Evolutionary conservation across 2,888 invertebrate genomes (phyloP), one percentile per base, ranked within the genome.

Genomic region (Scaptomyza caliginosa): DNA sequence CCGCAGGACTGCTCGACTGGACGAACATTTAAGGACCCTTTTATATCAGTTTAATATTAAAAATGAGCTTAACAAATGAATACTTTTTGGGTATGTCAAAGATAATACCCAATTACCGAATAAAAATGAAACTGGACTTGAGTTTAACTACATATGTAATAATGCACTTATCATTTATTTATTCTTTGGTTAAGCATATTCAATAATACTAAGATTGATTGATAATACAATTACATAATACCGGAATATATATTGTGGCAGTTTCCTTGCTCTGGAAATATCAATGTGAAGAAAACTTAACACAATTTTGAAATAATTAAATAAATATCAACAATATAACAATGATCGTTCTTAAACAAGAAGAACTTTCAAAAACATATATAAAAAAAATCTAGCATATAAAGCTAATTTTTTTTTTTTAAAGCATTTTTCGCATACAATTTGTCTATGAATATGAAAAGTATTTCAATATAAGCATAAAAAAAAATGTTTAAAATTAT

Each of bases 51-150:
- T 54, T 70, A 51, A 34, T 16, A 21, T 50, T 39, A 52, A 40
- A 38, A 19, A 48, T 26, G 65, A 75, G 42, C 49, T 48, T 55
- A 51, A 36, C 16, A 8, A 40, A 36, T 74, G 50, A 24, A 69
- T 26, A 13, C 5, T 40, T 40, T 28, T 28, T 58, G 74, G 67
- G 56, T 60, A 54, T 86, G 64, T 81, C 51, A 42, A 58, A 65
- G 68, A 81, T 73, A 67, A 60, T 73, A 73, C 62, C 84, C 84
- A 71, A 16, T 13, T 30, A 59, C 42, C 38, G 69, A 71, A 73
- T 70, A 73, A 56, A 70, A 70, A 34, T 26, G 56, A 52, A 54
- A 56, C 40, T 57, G 68, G 50, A 71, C 69, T 63, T 62, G 24
- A 67, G 51, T 73, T 67, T 40, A 51, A 48, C 67, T 55, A 63